Evolutionary conservation across 2,113 vertebrate genomes (phyloP).

Genomic region (Polyodon spathula): DNA sequence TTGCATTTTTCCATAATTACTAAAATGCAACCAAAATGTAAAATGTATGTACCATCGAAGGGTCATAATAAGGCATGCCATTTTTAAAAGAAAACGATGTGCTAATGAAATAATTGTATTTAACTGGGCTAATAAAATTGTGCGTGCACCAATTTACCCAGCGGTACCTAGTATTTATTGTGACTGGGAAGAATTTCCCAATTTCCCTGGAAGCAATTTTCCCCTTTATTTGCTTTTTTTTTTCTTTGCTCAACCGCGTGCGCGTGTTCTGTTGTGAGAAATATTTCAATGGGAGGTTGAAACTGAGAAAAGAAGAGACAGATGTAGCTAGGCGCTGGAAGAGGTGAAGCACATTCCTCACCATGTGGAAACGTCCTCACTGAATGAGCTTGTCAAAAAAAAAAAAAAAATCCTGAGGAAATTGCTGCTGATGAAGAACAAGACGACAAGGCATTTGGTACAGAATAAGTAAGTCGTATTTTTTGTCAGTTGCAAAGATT

Average conservation of each 20-base stretch:
- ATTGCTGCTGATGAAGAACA: constrained; percentile 23
- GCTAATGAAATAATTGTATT: no score
- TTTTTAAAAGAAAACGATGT: no score
- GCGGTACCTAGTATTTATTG: neutral
- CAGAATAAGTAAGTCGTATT: constrained; percentile 22
- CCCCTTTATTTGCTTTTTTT: constrained; percentile 14
- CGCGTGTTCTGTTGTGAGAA: constrained; percentile 17
- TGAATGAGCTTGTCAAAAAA: constrained; percentile 5
- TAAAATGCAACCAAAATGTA: no score
- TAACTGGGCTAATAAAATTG: no score
- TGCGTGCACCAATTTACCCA: neutral
- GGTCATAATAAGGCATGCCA: no score
- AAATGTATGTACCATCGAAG: no score
- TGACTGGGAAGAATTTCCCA: neutral
- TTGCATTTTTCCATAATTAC: no score
- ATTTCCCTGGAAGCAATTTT: constrained; percentile 18
- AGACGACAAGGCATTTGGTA: constrained; percentile 12
- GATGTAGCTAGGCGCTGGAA: constrained; percentile 9
- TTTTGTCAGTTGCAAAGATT: no score
- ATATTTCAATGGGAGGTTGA: constrained; percentile 20
- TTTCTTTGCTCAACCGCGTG: constrained; percentile 21
- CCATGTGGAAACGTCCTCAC: constrained; percentile 7
- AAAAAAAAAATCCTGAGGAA: constrained; percentile 9
- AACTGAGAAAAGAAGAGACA: constrained; percentile 14
- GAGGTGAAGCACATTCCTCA: constrained; percentile 5